A percentile compares a stretch with the other conserved stretches of the same genome.
Evolutionary conservation across 1,140 invertebrate genomes (phyloP).

Genomic region (Drosophila serrata): DNA sequence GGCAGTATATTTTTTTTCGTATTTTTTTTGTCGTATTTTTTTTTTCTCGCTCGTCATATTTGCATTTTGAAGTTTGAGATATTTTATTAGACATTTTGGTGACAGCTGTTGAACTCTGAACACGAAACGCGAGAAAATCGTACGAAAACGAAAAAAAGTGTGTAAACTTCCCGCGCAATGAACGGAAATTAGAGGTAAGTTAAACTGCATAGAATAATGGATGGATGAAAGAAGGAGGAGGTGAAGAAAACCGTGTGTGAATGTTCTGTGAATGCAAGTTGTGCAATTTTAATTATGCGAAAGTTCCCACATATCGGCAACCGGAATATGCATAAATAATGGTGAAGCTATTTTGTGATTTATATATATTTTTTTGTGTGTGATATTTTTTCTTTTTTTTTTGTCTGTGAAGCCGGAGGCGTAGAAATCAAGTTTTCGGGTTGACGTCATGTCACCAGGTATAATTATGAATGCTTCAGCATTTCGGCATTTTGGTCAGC

Average conservation of each 20-base stretch:
- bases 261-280: constrained; percentile 33
- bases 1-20: constrained; percentile 2
- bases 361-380: background rate
- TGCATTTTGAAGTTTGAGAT: constrained; percentile 11
- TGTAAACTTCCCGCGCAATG: constrained; percentile 31
- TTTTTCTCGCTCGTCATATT: background rate
- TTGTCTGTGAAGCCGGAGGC: constrained; percentile 14
- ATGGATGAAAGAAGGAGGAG: background rate
- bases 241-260: constrained; percentile 6
- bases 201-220: constrained; percentile 7
- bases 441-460: constrained; percentile 67
- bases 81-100: constrained; percentile 36
- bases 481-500: constrained; percentile 27
- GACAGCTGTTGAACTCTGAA: constrained; percentile 41
- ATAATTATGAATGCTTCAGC: constrained; percentile 24
- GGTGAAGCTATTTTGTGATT: constrained; percentile 9
- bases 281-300: constrained; percentile 36
- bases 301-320: constrained; percentile 28
- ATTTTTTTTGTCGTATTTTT: constrained; percentile 13
- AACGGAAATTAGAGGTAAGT: constrained; percentile 33
- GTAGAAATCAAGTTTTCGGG: constrained; percentile 57
- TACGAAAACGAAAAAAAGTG: constrained; percentile 12
- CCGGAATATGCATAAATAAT: constrained; percentile 22
- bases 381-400: no score
- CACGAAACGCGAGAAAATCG: constrained; percentile 5